These are phyloP conservation scores for Empidonax traillii DNA, from an alignment of 2,113 vertebrate genomes.

Conservation along the genomic window DNA sequence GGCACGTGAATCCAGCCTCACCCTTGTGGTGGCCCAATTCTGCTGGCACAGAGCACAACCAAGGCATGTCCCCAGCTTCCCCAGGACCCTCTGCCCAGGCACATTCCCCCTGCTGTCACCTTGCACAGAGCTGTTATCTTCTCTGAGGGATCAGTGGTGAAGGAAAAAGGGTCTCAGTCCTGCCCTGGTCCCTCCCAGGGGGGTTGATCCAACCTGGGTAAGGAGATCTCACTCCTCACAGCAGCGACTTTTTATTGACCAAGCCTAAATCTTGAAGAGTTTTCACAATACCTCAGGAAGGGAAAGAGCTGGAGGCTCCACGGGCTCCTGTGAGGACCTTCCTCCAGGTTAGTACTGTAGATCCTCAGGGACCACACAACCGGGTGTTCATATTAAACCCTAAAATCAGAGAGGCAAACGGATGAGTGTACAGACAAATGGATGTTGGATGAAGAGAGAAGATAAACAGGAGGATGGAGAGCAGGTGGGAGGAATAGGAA, in stretches of 20 bases:
- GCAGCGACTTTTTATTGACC: not conserved
- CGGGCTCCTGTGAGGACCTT: accelerated
- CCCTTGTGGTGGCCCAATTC: not conserved
- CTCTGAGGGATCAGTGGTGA: accelerated
- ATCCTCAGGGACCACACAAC: not conserved
- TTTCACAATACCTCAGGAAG: accelerated
- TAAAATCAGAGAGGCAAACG: not conserved
- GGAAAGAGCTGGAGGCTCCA: not conserved
- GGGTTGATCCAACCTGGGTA: not conserved
- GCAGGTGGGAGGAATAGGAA: not conserved
- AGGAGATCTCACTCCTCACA: not conserved
- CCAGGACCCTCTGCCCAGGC: not conserved
- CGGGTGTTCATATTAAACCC: not conserved
- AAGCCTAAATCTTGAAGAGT: not conserved
- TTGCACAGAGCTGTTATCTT: not conserved
- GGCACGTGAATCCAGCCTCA: accelerated
- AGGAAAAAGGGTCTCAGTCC: not conserved
- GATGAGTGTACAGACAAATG: accelerated
- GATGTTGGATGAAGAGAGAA: not conserved
- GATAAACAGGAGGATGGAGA: not conserved
- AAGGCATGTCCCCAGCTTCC: not conserved
- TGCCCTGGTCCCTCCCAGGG: not conserved
- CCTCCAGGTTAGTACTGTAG: not conserved
- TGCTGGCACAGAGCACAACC: not conserved
- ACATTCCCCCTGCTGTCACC: not conserved